Conservation (phyloP, 2,113 vertebrate species). For the Gnathonemus echidnorhynchus region DNA sequence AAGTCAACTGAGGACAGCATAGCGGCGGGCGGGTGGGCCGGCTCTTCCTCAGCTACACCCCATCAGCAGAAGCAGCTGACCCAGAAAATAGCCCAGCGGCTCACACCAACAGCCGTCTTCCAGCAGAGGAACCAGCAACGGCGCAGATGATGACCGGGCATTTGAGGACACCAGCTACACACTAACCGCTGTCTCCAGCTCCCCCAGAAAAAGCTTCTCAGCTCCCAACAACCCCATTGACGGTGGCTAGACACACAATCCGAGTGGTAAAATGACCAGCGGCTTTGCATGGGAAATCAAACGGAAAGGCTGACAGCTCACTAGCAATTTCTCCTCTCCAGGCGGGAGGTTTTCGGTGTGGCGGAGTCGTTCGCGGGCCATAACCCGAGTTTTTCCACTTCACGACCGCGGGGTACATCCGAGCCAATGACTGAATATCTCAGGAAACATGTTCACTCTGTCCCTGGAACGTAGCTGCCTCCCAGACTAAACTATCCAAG, state of each 20-base stretch:
- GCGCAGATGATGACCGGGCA: not conserved
- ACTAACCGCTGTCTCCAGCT: not conserved
- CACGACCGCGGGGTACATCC: not conserved
- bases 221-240: not conserved
- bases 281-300: not conserved
- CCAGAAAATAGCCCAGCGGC: not conserved
- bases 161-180: not conserved
- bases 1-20: not conserved
- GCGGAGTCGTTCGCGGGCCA: not conserved
- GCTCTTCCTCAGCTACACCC: not conserved
- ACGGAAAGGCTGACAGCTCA: not conserved
- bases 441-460: not conserved
- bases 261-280: not conserved
- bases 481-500: not conserved
- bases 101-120: not conserved
- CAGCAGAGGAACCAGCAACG: not conserved
- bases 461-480: not conserved
- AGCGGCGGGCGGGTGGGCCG: not conserved
- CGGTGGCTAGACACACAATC: not conserved
- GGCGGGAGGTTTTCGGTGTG: not conserved
- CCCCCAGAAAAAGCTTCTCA: not conserved
- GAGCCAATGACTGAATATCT: not conserved
- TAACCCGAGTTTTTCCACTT: not conserved
- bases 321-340: not conserved
- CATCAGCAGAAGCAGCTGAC: not conserved